Conservation (phyloP, 2,888 invertebrate species). For the Polydrusus pterygomalis region DNA sequence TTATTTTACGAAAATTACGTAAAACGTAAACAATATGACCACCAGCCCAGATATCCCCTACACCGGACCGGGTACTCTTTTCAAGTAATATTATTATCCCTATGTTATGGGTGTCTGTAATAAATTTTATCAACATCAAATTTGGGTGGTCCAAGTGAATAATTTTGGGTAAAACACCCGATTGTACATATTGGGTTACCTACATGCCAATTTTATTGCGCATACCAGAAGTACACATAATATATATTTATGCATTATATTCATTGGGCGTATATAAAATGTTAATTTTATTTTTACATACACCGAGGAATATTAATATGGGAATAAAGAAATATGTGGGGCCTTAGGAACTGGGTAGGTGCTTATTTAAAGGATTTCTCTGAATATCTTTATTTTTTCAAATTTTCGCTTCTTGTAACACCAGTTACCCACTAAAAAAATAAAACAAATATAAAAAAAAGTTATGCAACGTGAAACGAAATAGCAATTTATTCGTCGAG, state of each 20-base stretch:
- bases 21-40: too few species aligned
- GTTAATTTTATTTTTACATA: constrained; percentile 30
- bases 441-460: too few species aligned
- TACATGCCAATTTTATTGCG: constrained; percentile 30
- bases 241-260: constrained; percentile 40
- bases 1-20: too few species aligned
- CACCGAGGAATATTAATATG: constrained; percentile 29
- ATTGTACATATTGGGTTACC: constrained; percentile 30
- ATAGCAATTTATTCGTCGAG: too few species aligned
- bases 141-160: constrained; percentile 41
- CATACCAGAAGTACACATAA: constrained; percentile 24
- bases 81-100: constrained; percentile 41
- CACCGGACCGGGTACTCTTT: background rate
- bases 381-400: too few species aligned
- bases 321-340: background rate
- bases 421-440: too few species aligned
- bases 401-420: too few species aligned
- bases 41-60: too few species aligned
- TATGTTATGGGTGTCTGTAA: constrained; percentile 37
- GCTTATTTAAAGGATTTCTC: background rate
- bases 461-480: too few species aligned
- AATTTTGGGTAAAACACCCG: constrained; percentile 40
- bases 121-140: constrained; percentile 41
- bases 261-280: constrained; percentile 30
- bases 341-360: too few species aligned